Conservation (phyloP, 2,888 invertebrate species). For the Philereme vetulata region DNA sequence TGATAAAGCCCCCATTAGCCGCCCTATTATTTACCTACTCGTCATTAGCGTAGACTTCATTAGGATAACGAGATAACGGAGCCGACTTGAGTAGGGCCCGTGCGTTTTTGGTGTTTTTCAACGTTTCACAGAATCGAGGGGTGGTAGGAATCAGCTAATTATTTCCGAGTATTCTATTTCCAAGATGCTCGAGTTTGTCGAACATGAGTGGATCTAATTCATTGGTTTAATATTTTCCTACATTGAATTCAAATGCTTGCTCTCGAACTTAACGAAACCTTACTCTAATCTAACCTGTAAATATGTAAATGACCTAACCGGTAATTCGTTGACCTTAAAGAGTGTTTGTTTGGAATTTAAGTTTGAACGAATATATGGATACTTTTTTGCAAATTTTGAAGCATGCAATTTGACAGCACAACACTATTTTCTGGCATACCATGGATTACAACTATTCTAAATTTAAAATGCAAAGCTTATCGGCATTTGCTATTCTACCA, state of each 20-base stretch:
- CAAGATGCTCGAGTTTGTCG: conserved; percentile 27
- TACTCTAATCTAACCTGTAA: no score
- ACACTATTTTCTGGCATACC: no score
- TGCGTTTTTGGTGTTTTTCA: conserved; percentile 75
- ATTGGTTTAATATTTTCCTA: not conserved
- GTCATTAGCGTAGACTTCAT: conserved; percentile 84
- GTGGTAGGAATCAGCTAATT: conserved; percentile 63
- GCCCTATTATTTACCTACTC: conserved; percentile 84
- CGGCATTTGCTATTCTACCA: not conserved
- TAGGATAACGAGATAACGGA: conserved; percentile 84
- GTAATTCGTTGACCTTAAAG: no score
- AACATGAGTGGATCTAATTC: conserved; percentile 12
- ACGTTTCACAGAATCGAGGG: conserved; percentile 59
- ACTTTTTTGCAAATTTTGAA: no score
- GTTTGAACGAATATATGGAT: no score
- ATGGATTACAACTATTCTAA: not conserved
- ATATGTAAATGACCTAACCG: no score
- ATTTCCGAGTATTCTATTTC: conserved; percentile 57
- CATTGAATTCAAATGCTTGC: not conserved
- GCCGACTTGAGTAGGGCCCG: conserved; percentile 67
- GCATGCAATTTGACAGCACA: no score
- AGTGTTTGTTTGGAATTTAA: no score
- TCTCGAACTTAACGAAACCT: no score
- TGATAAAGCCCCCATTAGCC: conserved; percentile 84
- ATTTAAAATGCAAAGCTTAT: conserved; percentile 13